Conservation (phyloP, 2,797 vertebrate genomes). For the Pantherophis vulpinus region DNA sequence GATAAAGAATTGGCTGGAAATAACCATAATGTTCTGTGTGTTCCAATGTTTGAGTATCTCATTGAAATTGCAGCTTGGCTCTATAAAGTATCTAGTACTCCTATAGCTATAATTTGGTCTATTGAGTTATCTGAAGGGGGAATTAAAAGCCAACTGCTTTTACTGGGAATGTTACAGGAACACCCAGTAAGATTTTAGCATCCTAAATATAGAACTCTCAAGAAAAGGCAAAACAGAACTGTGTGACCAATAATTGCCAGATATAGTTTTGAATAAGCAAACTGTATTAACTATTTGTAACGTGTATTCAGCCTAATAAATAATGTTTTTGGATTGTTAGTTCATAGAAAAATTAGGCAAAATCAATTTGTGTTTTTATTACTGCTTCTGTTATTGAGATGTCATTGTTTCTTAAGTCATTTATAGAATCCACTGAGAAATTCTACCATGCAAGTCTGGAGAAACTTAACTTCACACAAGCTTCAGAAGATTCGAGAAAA, state of each 20-base stretch:
- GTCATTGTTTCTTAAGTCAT: constrained; percentile 52
- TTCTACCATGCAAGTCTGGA: constrained; percentile 79
- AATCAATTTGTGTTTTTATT: background rate
- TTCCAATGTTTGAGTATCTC: background rate
- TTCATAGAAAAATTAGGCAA: background rate
- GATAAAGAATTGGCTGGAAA: background rate
- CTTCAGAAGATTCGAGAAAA: constrained; percentile 71
- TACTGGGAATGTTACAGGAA: background rate
- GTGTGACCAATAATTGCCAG: background rate
- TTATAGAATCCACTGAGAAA: constrained; percentile 68
- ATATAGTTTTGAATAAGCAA: background rate
- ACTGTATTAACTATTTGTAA: background rate
- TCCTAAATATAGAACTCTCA: background rate
- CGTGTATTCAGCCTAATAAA: background rate
- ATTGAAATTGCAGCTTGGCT: background rate
- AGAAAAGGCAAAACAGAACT: background rate
- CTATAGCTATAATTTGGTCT: background rate
- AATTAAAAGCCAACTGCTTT: background rate
- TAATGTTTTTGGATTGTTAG: background rate
- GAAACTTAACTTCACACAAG: constrained; percentile 73
- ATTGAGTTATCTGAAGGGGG: background rate
- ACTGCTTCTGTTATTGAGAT: background rate
- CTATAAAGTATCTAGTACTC: no score
- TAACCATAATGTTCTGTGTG: background rate
- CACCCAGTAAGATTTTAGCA: background rate